Conservation (phyloP, 2,888 invertebrate species). For the Macroteleia sp. region DNA sequence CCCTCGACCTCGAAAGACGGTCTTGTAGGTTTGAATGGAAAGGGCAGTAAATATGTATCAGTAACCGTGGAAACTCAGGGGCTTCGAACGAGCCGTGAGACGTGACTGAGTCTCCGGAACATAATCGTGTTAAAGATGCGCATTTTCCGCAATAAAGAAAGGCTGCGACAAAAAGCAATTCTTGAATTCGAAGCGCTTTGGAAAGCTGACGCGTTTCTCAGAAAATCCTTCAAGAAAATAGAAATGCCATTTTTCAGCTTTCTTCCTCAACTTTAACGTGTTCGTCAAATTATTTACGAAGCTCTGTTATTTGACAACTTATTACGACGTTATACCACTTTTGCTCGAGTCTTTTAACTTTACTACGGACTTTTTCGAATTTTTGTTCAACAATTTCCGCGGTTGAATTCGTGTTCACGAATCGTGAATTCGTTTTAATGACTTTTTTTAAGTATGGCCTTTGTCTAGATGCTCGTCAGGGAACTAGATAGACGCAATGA, state of each 20-base stretch:
- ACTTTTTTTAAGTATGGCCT: too few species aligned
- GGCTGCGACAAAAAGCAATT: slow-evolving; percentile 48
- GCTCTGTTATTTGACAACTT: slow-evolving; percentile 50
- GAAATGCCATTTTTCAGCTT: slow-evolving; percentile 52
- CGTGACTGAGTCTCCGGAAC: slow-evolving; percentile 53
- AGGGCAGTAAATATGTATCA: slow-evolving; percentile 65
- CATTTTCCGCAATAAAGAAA: slow-evolving; percentile 55
- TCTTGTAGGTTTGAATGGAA: slow-evolving; percentile 51
- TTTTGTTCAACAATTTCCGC: too few species aligned
- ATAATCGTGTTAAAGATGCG: slow-evolving; percentile 61
- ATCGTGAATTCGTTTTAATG: too few species aligned
- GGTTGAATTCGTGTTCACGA: too few species aligned
- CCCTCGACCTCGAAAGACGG: slow-evolving; percentile 68
- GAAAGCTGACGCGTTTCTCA: slow-evolving; percentile 47
- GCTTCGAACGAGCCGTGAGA: slow-evolving; percentile 41
- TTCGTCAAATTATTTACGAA: slow-evolving; percentile 45
- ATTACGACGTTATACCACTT: slow-evolving; percentile 32
- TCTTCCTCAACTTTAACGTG: slow-evolving; percentile 41
- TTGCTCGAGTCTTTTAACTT: slow-evolving; percentile 16
- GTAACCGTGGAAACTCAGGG: slow-evolving; percentile 60
- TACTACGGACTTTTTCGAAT: too few species aligned
- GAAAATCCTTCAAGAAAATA: slow-evolving; percentile 42
- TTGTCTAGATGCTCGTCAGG: too few species aligned
- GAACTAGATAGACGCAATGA: too few species aligned
- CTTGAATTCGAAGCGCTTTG: slow-evolving; percentile 53